A percentile compares a stretch with the other conserved stretches of the same genome.
phyloP scores from a whole-genome alignment of 2,113 vertebrate species.

The Protobothrops flavoviridis region DNA sequence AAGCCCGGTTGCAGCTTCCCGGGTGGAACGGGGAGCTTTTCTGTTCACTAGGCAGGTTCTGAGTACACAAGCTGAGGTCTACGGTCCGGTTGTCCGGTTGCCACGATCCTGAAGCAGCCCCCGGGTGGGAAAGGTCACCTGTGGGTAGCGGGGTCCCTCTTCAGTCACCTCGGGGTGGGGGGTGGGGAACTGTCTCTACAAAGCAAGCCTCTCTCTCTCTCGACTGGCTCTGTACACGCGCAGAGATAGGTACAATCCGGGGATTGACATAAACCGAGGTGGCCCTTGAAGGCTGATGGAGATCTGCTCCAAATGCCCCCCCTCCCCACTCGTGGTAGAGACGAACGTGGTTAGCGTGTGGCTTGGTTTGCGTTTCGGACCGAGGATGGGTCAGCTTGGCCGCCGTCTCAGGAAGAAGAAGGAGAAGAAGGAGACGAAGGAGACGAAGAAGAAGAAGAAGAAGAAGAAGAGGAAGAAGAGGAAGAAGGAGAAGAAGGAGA shows the following conservation, averaged over 20 bases:
- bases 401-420: too few species aligned
- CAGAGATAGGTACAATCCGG: background rate
- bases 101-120: background rate
- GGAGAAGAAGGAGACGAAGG: too few species aligned
- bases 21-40: background rate
- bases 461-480: too few species aligned
- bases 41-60: background rate
- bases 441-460: too few species aligned
- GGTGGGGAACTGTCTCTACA: background rate
- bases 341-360: background rate
- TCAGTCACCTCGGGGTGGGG: background rate
- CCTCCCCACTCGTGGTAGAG: background rate
- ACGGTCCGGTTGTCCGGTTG: too few species aligned
- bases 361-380: background rate
- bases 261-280: background rate
- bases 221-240: background rate
- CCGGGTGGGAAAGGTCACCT: background rate
- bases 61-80: background rate
- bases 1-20: background rate
- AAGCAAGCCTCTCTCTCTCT: background rate
- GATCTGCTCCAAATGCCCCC: background rate
- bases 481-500: too few species aligned
- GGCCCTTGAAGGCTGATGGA: background rate
- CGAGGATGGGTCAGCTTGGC: background rate
- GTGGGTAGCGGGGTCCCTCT: background rate